These are phyloP conservation scores for Folsomia manolachei DNA, from an alignment of 2,888 invertebrate genomes.

Conservation along the genomic window DNA sequence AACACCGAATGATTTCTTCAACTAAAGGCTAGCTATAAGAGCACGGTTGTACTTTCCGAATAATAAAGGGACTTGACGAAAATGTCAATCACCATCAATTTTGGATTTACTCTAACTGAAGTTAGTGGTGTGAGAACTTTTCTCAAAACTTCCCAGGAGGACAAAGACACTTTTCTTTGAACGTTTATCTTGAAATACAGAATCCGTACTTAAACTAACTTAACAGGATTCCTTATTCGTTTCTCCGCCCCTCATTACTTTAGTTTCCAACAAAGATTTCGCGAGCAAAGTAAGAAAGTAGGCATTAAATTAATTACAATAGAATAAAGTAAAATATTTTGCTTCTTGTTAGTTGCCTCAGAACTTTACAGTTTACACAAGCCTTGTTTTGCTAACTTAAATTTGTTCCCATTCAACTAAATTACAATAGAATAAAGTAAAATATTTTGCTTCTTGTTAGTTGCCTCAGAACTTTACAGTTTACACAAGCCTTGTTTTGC, in stretches of 20 bases:
- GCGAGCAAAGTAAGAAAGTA: not conserved
- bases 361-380: too few species aligned
- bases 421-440: not conserved
- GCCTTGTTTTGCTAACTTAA: not conserved
- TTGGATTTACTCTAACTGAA: too few species aligned
- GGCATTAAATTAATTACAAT: not conserved
- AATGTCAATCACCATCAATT: not conserved
- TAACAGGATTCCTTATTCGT: too few species aligned
- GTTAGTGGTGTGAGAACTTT: not conserved
- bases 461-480: too few species aligned
- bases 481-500: too few species aligned
- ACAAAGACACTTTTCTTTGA: not conserved
- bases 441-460: not conserved
- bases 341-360: too few species aligned
- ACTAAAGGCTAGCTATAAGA: too few species aligned
- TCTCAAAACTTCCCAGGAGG: not conserved
- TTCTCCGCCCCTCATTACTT: not conserved
- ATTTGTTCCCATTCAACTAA: not conserved
- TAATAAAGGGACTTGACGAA: too few species aligned
- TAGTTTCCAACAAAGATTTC: not conserved
- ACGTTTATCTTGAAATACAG: too few species aligned
- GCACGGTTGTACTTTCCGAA: too few species aligned
- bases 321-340: not conserved
- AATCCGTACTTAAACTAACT: too few species aligned
- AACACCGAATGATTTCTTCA: too few species aligned